Conservation (phyloP, 2,888 invertebrate genomes). For the Ptilodon capucinus region DNA sequence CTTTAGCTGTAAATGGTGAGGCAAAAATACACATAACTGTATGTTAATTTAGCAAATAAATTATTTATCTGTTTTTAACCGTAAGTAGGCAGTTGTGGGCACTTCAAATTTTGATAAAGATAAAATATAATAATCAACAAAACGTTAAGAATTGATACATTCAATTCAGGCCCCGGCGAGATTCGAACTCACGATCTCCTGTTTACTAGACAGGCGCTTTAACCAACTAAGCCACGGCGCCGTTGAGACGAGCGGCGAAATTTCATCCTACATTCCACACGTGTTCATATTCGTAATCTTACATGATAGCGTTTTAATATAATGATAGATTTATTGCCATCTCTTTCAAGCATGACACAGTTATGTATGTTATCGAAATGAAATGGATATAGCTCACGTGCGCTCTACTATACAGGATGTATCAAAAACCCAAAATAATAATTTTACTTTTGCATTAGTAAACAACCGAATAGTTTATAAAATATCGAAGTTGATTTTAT, state of each 20-base stretch:
- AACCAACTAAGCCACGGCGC: constrained; percentile 80
- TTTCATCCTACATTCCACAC: constrained; percentile 11
- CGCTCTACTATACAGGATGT: no score
- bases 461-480: no score
- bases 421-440: no score
- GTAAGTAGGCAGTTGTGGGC: no score
- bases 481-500: no score
- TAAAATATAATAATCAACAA: constrained; percentile 2
- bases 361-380: constrained; percentile 3
- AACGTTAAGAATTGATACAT: no score
- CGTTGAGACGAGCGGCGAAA: constrained; percentile 19
- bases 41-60: no score
- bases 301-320: not conserved
- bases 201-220: constrained; percentile 82
- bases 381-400: constrained; percentile 4
- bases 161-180: constrained; percentile 69
- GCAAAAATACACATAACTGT: no score
- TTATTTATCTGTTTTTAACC: no score
- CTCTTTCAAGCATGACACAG: constrained; percentile 6
- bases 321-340: not conserved
- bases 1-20: not conserved
- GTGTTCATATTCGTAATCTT: not conserved
- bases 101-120: no score
- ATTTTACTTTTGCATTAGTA: no score
- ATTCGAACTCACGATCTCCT: constrained; percentile 80